Evolutionary conservation across 2,113 vertebrate species (phyloP).

Genomic region (Lagopus leucura): DNA sequence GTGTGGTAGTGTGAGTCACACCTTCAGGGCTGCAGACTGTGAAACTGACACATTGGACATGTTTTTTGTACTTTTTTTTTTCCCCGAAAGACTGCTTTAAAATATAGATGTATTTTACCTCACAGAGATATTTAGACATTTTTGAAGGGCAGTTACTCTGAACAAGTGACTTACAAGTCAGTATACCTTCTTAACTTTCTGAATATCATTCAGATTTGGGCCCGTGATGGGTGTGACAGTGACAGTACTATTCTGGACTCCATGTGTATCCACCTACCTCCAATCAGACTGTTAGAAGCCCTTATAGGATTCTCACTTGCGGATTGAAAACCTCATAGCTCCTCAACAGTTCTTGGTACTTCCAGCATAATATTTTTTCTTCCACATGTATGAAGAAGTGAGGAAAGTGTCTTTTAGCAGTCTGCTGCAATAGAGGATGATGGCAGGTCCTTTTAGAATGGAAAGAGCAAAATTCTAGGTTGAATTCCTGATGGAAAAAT

Average conservation of each 20-base stretch:
- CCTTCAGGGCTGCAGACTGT: background rate
- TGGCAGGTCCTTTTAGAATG: background rate
- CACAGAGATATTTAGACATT: background rate
- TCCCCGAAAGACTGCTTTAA: background rate
- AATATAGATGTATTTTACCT: background rate
- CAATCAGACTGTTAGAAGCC: fast-evolving
- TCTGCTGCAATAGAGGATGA: background rate
- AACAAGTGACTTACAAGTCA: background rate
- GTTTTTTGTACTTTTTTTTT: background rate
- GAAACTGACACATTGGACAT: background rate
- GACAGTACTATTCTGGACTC: background rate
- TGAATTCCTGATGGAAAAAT: background rate
- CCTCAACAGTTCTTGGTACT: background rate
- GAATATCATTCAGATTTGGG: background rate
- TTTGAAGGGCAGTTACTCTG: background rate
- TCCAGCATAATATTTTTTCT: background rate
- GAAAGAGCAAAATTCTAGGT: background rate
- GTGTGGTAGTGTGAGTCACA: background rate
- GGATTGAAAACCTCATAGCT: background rate
- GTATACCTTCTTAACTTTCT: background rate
- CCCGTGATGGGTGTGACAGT: background rate
- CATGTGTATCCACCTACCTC: background rate
- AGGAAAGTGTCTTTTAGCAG: background rate
- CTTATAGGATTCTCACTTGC: background rate
- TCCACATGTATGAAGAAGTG: fast-evolving